Base-by-base conservation (phyloP, 2,888 invertebrate species). In the Lordiphosa fenestrarum region DNA sequence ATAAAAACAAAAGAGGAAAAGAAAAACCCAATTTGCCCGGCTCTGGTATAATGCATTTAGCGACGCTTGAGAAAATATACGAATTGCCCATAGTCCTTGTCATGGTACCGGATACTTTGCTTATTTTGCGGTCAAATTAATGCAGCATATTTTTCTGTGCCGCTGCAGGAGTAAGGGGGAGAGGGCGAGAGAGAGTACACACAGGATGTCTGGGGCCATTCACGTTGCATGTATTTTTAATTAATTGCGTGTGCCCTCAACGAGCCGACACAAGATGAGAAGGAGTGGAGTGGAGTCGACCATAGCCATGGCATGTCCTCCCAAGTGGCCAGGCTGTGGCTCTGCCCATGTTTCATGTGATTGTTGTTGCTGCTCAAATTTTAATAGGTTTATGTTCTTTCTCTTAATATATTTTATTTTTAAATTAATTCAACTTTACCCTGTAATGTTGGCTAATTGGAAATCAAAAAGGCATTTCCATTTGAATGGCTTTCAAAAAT, bases 181-280 rank as follows among this genome's bases (percentile, higher is more conserved):
- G 13, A 15, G 53, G 15, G 53, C 39, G 44, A 58, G 44, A 25
- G 40, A 39, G 21, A 54, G 12, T 19, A 55, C 52, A 39, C 37
- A 37, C 60, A 52, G 64, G 66, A 69, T 66, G 78, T 68, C 70
- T 68, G 72, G 58, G 65, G 65, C 73, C 63, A 53, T 70, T 62
- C 65, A 65, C 71, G 75, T 66, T 77, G 74, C 80, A 82, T 82
- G 84, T 72, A 82, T 84, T 82, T 82, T 84, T 82, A 82, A 84
- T 82, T 82, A 84, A 82, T 81, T 78, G 84, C 80, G 71, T 65
- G 54, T 63, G 58, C 52, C 59, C 33, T 49, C 59, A 44, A 39
- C 44, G 39, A 38, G 35, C 38, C 25, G 42, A 44, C 50, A 13
- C 62, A 51, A 53, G 30, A 40, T 39, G 50, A 39, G 50, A 30